A percentile compares a stretch with the other conserved stretches of the same genome.
Evolutionary conservation across 2,113 vertebrate species (phyloP).

Genomic region (Phylloscopus trochilus): DNA sequence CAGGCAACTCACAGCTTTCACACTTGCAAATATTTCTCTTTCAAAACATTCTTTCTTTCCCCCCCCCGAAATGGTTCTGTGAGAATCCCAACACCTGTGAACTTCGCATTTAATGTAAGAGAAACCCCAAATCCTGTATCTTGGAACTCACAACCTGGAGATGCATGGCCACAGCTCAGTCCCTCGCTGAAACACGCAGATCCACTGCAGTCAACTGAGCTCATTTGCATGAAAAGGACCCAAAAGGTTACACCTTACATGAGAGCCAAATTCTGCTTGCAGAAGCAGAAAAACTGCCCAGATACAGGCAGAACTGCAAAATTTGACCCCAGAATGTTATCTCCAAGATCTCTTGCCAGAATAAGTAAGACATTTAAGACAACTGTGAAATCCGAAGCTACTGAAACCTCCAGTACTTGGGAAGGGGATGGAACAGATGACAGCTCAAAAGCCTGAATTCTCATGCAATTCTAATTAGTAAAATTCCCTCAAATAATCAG

Average conservation of each 20-base stretch:
- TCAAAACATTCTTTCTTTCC: not conserved
- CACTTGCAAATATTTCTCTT: not conserved
- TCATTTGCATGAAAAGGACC: not conserved
- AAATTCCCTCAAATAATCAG: slow-evolving; percentile 36
- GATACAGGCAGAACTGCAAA: not conserved
- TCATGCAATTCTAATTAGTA: slow-evolving; percentile 45
- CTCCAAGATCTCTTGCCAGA: not conserved
- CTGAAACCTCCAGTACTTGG: not conserved
- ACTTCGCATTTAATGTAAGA: not conserved
- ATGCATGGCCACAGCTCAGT: not conserved
- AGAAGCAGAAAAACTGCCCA: not conserved
- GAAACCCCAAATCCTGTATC: not conserved
- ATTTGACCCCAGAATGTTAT: not conserved
- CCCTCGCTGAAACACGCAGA: not conserved
- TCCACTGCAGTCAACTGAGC: not conserved
- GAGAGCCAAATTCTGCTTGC: not conserved
- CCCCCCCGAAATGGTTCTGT: fast-evolving
- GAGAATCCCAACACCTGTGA: not conserved
- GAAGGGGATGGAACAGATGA: slow-evolving; percentile 4
- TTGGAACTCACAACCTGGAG: not conserved
- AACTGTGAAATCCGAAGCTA: slow-evolving; percentile 17
- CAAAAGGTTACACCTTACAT: not conserved
- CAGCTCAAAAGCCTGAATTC: slow-evolving; percentile 7
- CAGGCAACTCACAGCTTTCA: not conserved
- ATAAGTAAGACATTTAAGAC: not conserved